phyloP scores from a whole-genome alignment of 2,113 vertebrate genomes.

The Ophthalmolycus amberensis region DNA sequence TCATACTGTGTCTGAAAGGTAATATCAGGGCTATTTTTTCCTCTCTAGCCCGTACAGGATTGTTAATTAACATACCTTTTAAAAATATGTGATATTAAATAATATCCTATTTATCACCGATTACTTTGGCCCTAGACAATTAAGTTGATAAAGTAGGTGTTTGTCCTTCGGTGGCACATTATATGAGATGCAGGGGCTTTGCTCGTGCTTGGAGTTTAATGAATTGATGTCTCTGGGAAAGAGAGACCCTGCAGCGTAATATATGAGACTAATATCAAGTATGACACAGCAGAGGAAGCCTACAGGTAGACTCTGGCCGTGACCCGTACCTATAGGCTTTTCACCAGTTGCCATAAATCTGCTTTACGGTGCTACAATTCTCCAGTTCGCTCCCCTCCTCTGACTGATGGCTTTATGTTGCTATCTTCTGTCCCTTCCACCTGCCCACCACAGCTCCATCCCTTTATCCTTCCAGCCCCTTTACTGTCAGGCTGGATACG shows the following conservation, averaged over 20 bases:
- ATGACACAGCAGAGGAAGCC: slow-evolving; percentile 56
- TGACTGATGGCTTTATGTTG: slow-evolving; percentile 68
- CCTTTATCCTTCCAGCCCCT: slow-evolving; percentile 30
- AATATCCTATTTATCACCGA: slow-evolving; percentile 1
- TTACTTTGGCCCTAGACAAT: slow-evolving; percentile 8
- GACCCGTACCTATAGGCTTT: slow-evolving; percentile 65
- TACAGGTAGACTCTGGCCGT: slow-evolving; percentile 66
- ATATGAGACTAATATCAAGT: slow-evolving; percentile 60
- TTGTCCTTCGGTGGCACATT: slow-evolving; percentile 11
- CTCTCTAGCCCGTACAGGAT: not conserved
- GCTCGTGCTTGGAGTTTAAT: slow-evolving; percentile 36
- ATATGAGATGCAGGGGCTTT: slow-evolving; percentile 31
- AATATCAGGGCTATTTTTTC: not conserved
- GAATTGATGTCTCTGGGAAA: slow-evolving; percentile 47
- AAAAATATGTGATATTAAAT: slow-evolving; percentile 16
- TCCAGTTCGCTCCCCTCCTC: slow-evolving; percentile 36
- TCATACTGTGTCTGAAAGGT: slow-evolving; percentile 17
- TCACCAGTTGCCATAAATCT: slow-evolving; percentile 70
- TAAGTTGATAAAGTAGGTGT: slow-evolving; percentile 22
- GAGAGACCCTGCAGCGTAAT: slow-evolving; percentile 47
- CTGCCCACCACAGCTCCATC: not conserved
- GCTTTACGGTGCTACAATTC: slow-evolving; percentile 65
- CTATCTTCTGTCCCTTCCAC: slow-evolving; percentile 32
- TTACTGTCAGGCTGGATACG: slow-evolving; percentile 29
- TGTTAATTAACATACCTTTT: slow-evolving; percentile 21